Conservation (phyloP, 1,140 invertebrate species). For the Frieseomelitta varia region DNA sequence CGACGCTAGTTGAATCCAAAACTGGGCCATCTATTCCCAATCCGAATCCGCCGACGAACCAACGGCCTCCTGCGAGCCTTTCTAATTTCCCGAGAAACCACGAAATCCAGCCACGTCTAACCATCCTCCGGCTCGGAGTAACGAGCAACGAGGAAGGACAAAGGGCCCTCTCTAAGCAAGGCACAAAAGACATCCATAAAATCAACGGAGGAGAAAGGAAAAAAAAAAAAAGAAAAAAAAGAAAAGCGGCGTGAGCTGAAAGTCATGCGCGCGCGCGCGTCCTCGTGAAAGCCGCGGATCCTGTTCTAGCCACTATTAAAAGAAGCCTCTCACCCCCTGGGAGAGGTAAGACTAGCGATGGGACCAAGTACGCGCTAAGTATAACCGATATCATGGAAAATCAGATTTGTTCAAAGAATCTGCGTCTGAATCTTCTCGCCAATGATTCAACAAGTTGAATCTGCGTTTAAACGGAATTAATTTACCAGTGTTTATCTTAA, state of each 20-base stretch:
- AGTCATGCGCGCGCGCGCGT: too few species aligned
- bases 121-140: neutral
- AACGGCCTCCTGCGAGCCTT: too few species aligned
- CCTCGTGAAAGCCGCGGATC: conserved; percentile 34
- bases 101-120: neutral
- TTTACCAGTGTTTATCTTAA: neutral
- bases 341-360: conserved; percentile 27
- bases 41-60: neutral
- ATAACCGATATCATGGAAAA: too few species aligned
- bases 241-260: too few species aligned
- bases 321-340: conserved; percentile 48
- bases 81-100: conserved; percentile 15
- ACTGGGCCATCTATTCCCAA: neutral
- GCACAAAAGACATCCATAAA: conserved; percentile 41
- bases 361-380: too few species aligned
- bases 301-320: conserved; percentile 62
- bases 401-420: too few species aligned
- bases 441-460: too few species aligned
- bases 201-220: neutral
- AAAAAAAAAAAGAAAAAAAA: conserved; percentile 15
- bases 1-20: neutral
- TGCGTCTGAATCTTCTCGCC: too few species aligned
- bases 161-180: conserved; percentile 11
- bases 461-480: too few species aligned
- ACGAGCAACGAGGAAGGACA: conserved; percentile 24